A percentile compares a stretch with the other conserved stretches of the same genome.
Conservation (phyloP, 2,797 vertebrate species). For the Lithobates sylvaticus region DNA sequence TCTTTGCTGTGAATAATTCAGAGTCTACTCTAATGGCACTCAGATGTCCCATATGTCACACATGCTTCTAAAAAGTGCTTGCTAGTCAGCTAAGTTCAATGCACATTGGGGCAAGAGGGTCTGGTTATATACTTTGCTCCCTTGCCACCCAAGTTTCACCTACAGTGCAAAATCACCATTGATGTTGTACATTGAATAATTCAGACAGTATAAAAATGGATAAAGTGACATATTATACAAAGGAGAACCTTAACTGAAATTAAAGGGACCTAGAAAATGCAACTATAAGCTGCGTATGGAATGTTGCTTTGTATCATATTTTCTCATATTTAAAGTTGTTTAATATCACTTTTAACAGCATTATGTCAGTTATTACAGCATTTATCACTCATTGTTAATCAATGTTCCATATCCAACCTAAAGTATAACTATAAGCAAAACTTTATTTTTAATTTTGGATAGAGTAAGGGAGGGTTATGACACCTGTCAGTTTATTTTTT, state of each 20-base stretch:
- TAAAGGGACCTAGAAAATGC: no score
- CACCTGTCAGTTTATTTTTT: no score
- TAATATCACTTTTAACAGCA: no score
- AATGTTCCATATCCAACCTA: no score
- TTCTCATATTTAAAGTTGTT: no score
- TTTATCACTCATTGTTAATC: no score
- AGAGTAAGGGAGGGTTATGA: no score
- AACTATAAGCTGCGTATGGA: no score
- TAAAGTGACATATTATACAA: conserved; percentile 1
- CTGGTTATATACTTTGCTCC: neutral
- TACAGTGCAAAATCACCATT: conserved; percentile 5
- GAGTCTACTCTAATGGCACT: neutral
- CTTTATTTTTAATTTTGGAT: no score
- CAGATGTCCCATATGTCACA: neutral
- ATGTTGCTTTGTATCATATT: no score
- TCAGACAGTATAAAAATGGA: conserved; percentile 28
- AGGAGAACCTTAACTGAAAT: neutral
- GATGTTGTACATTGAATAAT: conserved; percentile 41
- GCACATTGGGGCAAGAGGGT: neutral
- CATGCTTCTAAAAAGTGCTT: neutral
- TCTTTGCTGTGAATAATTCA: conserved; percentile 23
- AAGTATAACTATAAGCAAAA: no score
- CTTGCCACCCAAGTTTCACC: neutral
- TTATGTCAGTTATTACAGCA: no score
- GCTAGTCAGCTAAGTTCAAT: conserved; percentile 7